Conservation (phyloP, 2,797 vertebrate species). For the Oophaga sylvatica region DNA sequence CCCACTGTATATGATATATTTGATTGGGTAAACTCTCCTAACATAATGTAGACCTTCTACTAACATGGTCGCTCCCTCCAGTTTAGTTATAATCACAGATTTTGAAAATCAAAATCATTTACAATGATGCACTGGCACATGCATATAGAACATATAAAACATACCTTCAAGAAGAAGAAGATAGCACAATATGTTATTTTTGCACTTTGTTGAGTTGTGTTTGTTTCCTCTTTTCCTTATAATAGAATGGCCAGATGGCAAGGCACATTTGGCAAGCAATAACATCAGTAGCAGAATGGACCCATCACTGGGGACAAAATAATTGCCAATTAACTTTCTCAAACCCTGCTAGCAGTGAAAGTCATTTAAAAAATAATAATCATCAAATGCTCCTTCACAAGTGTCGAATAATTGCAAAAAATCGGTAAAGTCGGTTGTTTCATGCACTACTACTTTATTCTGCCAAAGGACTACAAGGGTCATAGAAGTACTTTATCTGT, state of each 20-base stretch:
- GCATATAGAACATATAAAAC: neutral
- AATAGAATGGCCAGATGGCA: constrained; percentile 56
- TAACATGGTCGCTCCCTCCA: neutral
- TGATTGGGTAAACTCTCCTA: neutral
- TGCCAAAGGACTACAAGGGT: neutral
- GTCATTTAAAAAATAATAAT: constrained; percentile 25
- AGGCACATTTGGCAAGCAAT: constrained; percentile 53
- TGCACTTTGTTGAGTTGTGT: constrained; percentile 42
- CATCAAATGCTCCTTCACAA: constrained; percentile 6
- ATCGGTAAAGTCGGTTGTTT: neutral
- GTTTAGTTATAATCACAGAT: neutral
- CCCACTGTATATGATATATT: neutral
- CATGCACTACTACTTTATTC: neutral
- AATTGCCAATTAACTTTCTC: constrained; percentile 55
- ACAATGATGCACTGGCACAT: neutral
- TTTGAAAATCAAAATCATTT: neutral
- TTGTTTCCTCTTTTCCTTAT: constrained; percentile 37
- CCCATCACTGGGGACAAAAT: constrained; percentile 50
- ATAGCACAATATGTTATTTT: constrained; percentile 53
- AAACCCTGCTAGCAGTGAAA: constrained; percentile 20
- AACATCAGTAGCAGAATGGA: constrained; percentile 47
- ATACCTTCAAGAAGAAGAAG: constrained; percentile 7
- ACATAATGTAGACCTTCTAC: neutral
- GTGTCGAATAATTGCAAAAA: neutral
- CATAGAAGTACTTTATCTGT: neutral